These are phyloP conservation scores for Meandrusa payeni DNA, from an alignment of 2,888 invertebrate genomes.

Conservation along the genomic window DNA sequence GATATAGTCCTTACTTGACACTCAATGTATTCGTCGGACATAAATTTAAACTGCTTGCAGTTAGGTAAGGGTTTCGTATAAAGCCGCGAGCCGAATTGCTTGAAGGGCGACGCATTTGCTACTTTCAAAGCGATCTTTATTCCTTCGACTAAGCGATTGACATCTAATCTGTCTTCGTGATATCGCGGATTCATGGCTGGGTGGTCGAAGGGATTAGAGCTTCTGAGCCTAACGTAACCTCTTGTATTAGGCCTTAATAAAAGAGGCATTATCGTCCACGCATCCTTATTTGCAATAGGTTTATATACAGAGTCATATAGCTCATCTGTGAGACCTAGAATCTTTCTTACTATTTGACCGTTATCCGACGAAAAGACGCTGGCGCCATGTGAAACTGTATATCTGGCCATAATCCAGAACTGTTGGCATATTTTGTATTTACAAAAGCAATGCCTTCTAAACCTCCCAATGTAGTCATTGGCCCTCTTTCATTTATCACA, in stretches of 20 bases:
- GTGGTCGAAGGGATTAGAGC: constrained; percentile 91
- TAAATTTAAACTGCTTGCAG: constrained; percentile 86
- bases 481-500: constrained; percentile 83
- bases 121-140: constrained; percentile 87
- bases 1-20: constrained; percentile 92
- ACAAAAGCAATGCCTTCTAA: constrained; percentile 94
- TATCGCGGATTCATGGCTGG: constrained; percentile 97
- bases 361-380: constrained; percentile 92
- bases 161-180: constrained; percentile 89
- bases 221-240: constrained; percentile 87
- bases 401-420: constrained; percentile 90
- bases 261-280: constrained; percentile 94
- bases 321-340: constrained; percentile 89
- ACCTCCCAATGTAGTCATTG: constrained; percentile 93
- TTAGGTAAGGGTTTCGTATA: constrained; percentile 89
- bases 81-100: constrained; percentile 88
- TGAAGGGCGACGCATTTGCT: constrained; percentile 88
- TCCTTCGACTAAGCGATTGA: constrained; percentile 91
- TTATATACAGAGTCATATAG: constrained; percentile 89
- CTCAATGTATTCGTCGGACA: constrained; percentile 91
- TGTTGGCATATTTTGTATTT: constrained; percentile 91
- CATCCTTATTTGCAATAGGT: constrained; percentile 89
- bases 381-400: constrained; percentile 97
- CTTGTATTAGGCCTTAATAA: constrained; percentile 89
- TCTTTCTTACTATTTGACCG: constrained; percentile 87